phyloP scores from a whole-genome alignment of 1,140 invertebrate species.

The Ceratina japonica region DNA sequence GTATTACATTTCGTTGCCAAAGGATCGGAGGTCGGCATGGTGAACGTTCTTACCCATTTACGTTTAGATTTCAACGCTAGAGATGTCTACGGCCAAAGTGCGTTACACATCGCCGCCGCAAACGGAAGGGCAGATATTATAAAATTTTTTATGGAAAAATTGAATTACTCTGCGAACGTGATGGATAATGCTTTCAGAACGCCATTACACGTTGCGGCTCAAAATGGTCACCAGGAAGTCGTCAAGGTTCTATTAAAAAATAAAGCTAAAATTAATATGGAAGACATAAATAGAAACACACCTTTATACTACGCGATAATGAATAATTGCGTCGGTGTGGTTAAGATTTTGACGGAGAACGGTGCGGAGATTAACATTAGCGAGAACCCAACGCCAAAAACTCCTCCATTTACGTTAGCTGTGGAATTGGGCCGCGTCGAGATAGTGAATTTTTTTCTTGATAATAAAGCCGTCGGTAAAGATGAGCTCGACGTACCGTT shows the following conservation, averaged over 20 bases:
- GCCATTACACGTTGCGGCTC: constrained; percentile 40
- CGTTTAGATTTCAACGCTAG: constrained; percentile 41
- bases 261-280: constrained; percentile 18
- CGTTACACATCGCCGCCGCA: constrained; percentile 34
- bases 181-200: constrained; percentile 31
- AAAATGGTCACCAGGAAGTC: constrained; percentile 34
- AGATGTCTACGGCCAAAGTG: constrained; percentile 34
- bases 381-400: no score
- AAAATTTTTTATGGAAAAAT: constrained; percentile 16
- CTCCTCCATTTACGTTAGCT: no score
- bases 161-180: not conserved
- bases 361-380: constrained; percentile 41
- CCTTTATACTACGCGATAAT: constrained; percentile 58
- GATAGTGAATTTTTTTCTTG: constrained; percentile 42
- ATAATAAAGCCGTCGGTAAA: constrained; percentile 21
- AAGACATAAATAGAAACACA: constrained; percentile 27
- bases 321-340: constrained; percentile 49
- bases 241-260: constrained; percentile 70
- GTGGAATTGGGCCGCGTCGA: constrained; percentile 82
- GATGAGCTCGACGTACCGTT: constrained; percentile 19
- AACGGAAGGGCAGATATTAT: constrained; percentile 16
- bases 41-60: constrained; percentile 52
- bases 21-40: constrained; percentile 40
- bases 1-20: constrained; percentile 55
- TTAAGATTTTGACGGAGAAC: constrained; percentile 46